Evolutionary conservation across 2,888 invertebrate genomes (phyloP).

Genomic region (Esperia sulphurella): DNA sequence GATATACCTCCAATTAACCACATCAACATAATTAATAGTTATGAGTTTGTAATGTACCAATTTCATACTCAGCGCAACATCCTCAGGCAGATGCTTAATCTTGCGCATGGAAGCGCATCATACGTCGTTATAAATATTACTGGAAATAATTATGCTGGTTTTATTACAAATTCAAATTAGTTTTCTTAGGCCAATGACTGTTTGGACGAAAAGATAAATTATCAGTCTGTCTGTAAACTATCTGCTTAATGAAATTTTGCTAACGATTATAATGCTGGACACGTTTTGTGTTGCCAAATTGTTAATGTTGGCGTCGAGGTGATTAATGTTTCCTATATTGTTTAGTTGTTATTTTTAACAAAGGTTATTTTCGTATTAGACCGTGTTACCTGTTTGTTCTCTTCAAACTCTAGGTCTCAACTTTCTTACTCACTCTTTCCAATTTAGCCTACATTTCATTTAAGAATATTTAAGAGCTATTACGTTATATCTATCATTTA

Average conservation of each 20-base stretch:
- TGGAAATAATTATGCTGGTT: conserved; percentile 17
- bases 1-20: conserved; percentile 6
- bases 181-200: conserved; percentile 46
- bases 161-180: conserved; percentile 66
- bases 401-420: too few relatives aligned
- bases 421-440: too few relatives aligned
- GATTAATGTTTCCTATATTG: conserved; percentile 8
- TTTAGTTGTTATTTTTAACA: not conserved
- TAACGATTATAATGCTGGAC: conserved; percentile 48
- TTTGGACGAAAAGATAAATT: conserved; percentile 65
- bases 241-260: conserved; percentile 56
- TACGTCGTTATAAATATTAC: conserved; percentile 4
- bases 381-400: too few relatives aligned
- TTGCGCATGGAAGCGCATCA: conserved; percentile 8
- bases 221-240: conserved; percentile 41
- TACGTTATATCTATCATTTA: too few relatives aligned
- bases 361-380: too few relatives aligned
- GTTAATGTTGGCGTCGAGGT: conserved; percentile 14
- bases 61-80: conserved; percentile 8
- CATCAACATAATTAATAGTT: conserved; percentile 10
- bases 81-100: conserved; percentile 10
- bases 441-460: too few relatives aligned
- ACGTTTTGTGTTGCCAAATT: conserved; percentile 45
- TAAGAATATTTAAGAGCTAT: too few relatives aligned
- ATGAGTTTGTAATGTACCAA: conserved; percentile 7